A percentile compares a stretch with the other conserved stretches of the same genome.
These are phyloP conservation scores for Ploceus nigricollis DNA, from an alignment of 2,113 vertebrate species.

Conservation along the genomic window DNA sequence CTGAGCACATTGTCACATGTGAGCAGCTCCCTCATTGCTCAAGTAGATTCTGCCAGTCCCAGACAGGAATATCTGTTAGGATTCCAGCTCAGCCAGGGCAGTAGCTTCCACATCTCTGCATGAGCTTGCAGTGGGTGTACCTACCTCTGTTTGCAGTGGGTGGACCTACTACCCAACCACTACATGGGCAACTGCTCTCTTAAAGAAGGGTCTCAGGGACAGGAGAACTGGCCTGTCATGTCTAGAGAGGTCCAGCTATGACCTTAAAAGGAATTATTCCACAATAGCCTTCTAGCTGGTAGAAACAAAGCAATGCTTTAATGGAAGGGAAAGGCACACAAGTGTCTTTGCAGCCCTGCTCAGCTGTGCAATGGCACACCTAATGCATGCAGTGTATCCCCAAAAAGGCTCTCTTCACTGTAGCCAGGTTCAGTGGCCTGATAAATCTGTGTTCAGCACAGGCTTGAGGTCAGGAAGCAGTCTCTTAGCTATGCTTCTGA, in stretches of 20 bases:
- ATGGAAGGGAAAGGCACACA: neutral
- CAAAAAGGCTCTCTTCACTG: neutral
- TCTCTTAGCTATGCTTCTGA: neutral
- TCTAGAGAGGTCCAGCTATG: neutral
- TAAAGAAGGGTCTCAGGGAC: neutral
- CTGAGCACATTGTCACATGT: neutral
- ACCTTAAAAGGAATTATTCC: neutral
- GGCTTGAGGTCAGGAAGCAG: neutral
- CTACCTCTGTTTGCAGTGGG: neutral
- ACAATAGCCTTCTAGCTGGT: neutral
- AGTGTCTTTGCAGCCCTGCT: neutral
- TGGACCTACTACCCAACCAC: neutral
- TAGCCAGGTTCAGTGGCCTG: neutral
- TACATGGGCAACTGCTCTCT: rapidly evolving
- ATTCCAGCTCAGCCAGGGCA: neutral
- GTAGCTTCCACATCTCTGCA: neutral
- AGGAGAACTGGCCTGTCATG: neutral
- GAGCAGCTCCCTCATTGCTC: neutral
- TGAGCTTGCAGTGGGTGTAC: rapidly evolving
- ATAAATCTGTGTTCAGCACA: neutral
- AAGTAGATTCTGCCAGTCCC: neutral
- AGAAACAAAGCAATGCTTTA: neutral
- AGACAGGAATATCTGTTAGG: neutral
- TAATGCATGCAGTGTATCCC: neutral
- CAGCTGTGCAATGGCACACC: neutral